Evolutionary conservation across 2,797 vertebrate genomes (phyloP).

Genomic region (Lithobates pipiens): DNA sequence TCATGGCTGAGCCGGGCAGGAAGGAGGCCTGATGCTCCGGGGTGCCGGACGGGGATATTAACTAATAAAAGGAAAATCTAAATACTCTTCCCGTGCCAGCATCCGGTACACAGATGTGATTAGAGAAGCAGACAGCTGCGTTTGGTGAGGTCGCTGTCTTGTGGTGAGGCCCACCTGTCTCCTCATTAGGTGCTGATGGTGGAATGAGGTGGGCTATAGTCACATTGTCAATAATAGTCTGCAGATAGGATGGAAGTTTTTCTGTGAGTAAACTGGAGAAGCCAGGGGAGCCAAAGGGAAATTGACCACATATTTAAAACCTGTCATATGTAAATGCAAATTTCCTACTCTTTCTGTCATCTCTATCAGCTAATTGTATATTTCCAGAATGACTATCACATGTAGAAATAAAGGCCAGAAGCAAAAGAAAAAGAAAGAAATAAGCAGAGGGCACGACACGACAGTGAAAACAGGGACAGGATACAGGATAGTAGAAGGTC

Average conservation of each 20-base stretch:
- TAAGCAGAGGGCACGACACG: too few species aligned
- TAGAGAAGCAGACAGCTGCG: constrained; percentile 81
- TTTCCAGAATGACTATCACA: too few species aligned
- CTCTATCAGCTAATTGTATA: too few species aligned
- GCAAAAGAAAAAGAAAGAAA: too few species aligned
- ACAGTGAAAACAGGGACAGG: too few species aligned
- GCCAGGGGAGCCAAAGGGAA: too few species aligned
- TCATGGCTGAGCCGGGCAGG: constrained; percentile 77
- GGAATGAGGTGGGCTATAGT: constrained; percentile 73
- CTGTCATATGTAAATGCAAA: constrained; percentile 79
- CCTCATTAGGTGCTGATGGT: constrained; percentile 84
- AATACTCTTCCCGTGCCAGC: constrained; percentile 48
- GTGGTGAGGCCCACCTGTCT: constrained; percentile 87
- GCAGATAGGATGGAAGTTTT: constrained; percentile 79
- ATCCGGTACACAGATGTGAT: constrained; percentile 84
- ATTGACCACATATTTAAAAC: constrained; percentile 72
- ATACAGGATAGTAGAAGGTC: too few species aligned
- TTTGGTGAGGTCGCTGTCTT: constrained; percentile 85
- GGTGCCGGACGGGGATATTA: constrained; percentile 83
- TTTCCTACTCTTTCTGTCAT: too few species aligned
- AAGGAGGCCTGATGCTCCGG: constrained; percentile 82
- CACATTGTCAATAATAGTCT: constrained; percentile 84
- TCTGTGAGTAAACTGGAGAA: constrained; percentile 76
- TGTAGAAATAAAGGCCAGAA: too few species aligned
- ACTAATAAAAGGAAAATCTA: constrained; percentile 75